Percentiles rank a stretch among this genome's conserved stretches.
These are phyloP conservation scores for Dolomedes plantarius DNA, from an alignment of 2,888 invertebrate species.

Conservation along the genomic window DNA sequence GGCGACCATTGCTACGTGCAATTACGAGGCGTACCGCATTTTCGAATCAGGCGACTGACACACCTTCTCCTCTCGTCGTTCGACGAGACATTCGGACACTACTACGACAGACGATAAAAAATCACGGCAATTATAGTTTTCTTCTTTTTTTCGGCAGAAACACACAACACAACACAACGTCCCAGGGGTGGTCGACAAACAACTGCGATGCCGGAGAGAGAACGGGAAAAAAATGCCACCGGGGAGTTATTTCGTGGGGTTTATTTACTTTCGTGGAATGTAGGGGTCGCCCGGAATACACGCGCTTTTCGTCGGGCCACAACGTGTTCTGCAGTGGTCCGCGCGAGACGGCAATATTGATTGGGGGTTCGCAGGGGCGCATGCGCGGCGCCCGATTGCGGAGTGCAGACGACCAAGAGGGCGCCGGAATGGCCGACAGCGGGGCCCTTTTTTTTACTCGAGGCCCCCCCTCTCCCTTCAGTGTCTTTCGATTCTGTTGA, in stretches of 20 bases:
- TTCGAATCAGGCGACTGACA: not conserved
- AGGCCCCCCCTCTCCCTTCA: not conserved
- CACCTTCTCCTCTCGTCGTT: not conserved
- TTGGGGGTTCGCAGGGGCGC: constrained; percentile 40
- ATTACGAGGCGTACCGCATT: not conserved
- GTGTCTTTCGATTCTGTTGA: not conserved
- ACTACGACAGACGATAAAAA: not conserved
- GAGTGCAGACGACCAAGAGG: constrained; percentile 65
- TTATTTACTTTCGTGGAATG: constrained; percentile 53
- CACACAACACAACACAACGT: too few species aligned
- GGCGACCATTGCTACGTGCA: constrained; percentile 40
- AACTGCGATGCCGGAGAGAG: not conserved
- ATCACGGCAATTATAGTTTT: not conserved
- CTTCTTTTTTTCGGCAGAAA: too few species aligned
- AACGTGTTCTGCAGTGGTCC: constrained; percentile 68
- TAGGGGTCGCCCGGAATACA: constrained; percentile 15
- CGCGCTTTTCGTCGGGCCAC: constrained; percentile 57
- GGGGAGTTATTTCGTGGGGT: constrained; percentile 13
- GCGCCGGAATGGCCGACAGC: constrained; percentile 44
- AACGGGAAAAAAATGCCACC: not conserved
- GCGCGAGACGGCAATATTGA: constrained; percentile 70
- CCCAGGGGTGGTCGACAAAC: too few species aligned
- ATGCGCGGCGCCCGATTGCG: constrained; percentile 59
- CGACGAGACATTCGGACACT: not conserved
- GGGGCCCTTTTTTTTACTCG: constrained; percentile 4